phyloP scores from a whole-genome alignment of 2,113 vertebrate genomes.

The Corythaeola cristata region DNA sequence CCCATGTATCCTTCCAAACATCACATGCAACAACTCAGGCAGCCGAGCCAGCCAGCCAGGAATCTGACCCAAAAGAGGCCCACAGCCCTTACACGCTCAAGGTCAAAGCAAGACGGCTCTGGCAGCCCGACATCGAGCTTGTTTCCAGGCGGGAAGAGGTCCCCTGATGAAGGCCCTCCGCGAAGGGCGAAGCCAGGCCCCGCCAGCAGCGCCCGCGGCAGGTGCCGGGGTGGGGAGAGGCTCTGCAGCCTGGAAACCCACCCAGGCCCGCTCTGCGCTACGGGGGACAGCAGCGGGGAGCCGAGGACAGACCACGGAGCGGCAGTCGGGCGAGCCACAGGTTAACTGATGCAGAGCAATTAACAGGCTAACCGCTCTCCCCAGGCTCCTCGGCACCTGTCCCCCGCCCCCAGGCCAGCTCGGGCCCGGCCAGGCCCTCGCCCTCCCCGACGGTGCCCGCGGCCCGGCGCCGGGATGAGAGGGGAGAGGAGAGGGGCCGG shows the following conservation, averaged over 20 bases:
- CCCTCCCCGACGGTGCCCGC: background rate
- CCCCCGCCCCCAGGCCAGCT: background rate
- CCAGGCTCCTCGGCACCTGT: background rate
- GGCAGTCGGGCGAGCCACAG: background rate
- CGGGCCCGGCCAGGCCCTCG: too few species aligned
- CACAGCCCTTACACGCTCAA: background rate
- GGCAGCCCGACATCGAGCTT: background rate
- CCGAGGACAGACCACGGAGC: background rate
- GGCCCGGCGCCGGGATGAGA: background rate
- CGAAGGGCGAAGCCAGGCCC: background rate
- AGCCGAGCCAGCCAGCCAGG: background rate
- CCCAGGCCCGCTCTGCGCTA: background rate
- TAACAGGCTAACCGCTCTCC: background rate
- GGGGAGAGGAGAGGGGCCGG: background rate
- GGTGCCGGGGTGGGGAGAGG: too few species aligned
- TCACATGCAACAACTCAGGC: accelerated
- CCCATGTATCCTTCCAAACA: background rate
- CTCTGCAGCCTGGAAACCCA: background rate
- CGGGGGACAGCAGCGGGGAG: too few species aligned
- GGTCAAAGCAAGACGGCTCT: background rate
- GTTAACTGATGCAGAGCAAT: background rate
- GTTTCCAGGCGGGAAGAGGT: background rate
- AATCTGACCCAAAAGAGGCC: background rate
- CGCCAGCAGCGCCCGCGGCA: background rate
- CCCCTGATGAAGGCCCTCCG: background rate